A percentile compares a stretch with the other conserved stretches of the same genome.
These are phyloP conservation scores for Sebastes minor DNA, from an alignment of 2,797 vertebrate genomes.

Conservation along the genomic window DNA sequence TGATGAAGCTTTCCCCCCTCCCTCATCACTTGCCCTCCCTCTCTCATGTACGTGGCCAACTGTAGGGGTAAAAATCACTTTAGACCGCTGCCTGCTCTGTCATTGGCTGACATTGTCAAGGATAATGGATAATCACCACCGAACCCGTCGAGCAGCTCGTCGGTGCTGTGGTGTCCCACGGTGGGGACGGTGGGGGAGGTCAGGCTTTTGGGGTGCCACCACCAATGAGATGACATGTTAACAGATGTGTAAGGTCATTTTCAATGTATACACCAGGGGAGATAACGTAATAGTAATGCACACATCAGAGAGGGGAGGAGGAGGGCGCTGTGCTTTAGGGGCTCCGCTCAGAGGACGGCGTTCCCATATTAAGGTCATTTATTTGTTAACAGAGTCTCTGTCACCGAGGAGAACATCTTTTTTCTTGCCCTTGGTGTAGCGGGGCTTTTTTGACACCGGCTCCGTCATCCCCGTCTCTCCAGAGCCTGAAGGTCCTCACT, in stretches of 20 bases:
- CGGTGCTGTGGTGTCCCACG: slow-evolving; percentile 65
- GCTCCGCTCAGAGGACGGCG: slow-evolving; percentile 64
- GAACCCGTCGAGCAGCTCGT: slow-evolving; percentile 73
- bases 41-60: slow-evolving; percentile 63
- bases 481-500: slow-evolving; percentile 50
- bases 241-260: slow-evolving; percentile 81
- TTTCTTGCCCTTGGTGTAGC: slow-evolving; percentile 55
- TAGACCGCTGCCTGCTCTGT: slow-evolving; percentile 81
- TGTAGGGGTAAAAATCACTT: slow-evolving; percentile 82
- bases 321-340: slow-evolving; percentile 55
- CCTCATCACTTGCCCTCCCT: slow-evolving; percentile 57
- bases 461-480: slow-evolving; percentile 57
- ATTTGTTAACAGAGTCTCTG: slow-evolving; percentile 63
- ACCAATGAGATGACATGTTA: slow-evolving; percentile 77
- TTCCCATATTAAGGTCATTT: slow-evolving; percentile 73
- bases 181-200: slow-evolving; percentile 62
- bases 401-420: slow-evolving; percentile 58
- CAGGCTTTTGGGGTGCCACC: slow-evolving; percentile 74
- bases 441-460: slow-evolving; percentile 53
- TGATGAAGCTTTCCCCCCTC: slow-evolving; percentile 69
- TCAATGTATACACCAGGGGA: slow-evolving; percentile 70
- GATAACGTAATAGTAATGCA: slow-evolving; percentile 79
- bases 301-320: slow-evolving; percentile 57
- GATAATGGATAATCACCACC: slow-evolving; percentile 87
- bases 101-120: slow-evolving; percentile 88